Evolutionary conservation across 2,113 vertebrate genomes (phyloP).

Genomic region (Oriolus oriolus): DNA sequence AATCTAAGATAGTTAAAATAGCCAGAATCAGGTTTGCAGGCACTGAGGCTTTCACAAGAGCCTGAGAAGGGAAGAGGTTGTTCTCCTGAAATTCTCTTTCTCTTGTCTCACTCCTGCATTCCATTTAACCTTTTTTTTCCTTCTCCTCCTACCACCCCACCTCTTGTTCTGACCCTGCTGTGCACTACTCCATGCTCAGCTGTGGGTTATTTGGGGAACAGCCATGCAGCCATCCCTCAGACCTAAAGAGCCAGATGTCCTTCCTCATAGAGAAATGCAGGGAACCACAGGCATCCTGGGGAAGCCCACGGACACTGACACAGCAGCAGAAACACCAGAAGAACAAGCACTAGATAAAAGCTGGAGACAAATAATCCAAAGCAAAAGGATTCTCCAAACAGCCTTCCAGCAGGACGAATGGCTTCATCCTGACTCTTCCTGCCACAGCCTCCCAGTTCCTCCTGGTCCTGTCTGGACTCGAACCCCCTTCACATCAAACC

Average conservation of each 20-base stretch:
- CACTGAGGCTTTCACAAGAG: neutral
- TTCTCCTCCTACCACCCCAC: neutral
- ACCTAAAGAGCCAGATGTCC: neutral
- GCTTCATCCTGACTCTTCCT: neutral
- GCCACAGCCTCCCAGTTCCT: neutral
- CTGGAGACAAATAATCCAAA: neutral
- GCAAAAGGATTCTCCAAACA: neutral
- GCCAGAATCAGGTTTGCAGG: neutral
- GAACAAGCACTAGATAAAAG: neutral
- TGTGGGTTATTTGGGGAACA: neutral
- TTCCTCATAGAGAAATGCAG: neutral
- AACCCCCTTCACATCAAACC: neutral
- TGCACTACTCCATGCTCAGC: neutral
- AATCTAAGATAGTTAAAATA: constrained; percentile 46
- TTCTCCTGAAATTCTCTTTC: neutral
- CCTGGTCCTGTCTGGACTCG: neutral
- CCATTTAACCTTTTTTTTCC: neutral
- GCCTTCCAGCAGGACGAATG: neutral
- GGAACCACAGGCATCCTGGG: neutral
- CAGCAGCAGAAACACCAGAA: neutral
- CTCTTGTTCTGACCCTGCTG: neutral
- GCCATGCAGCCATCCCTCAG: neutral
- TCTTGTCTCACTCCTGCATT: neutral
- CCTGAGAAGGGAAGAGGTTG: neutral
- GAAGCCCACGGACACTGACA: neutral